Evolutionary conservation across 2,797 vertebrate species (phyloP), one percentile per base, ranked within the genome.

Genomic region (Psittacula derbiana): DNA sequence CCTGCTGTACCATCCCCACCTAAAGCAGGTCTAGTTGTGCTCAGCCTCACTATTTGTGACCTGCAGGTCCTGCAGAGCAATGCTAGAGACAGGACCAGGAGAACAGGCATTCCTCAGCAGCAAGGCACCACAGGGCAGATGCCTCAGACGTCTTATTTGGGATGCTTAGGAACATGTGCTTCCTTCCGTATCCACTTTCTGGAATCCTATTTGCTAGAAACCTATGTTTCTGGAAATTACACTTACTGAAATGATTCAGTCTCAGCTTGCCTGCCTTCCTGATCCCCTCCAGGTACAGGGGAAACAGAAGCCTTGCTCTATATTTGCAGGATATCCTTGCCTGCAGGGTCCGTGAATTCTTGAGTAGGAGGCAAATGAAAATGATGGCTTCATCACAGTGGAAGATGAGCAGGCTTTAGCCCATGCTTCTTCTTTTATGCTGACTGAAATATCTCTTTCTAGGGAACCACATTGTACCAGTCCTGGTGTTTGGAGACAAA

Each of bases 401-500:
- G 64, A 50, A 66, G 62, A 17, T 20, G 28, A 57, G 33, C 64
- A 40, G 61, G 40, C 66, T 78, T 66, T 55, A 24, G 8, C 47
- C 15, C 28, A 1, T 19, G 23, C 28, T 57, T 47, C 46, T 83
- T 78, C 47, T 49, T 79, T 91, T 50, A 47, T 10, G 28, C 47
- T 90, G 60, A n/a, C 47, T 81, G 73, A 69, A 88, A 62, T 92
- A 62, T 74, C 60, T 80, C 33, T 50, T 84, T 67, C 71, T 66
- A 97, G 97, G 96, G 96, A 92, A 94, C 78, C 92, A 95, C n/a
- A 36, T 86, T 4, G 95, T 98, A 3, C 91, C 97, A 10, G 97
- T 97, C 58, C 95, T 99, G 62, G 98, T 97, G 57, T 99, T 99
- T 60, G 52, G 97, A 23, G 97, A 97, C 67, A 98, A 98, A 86